Percentiles rank a stretch among this genome's conserved stretches.
Evolutionary conservation across 1,140 invertebrate genomes (phyloP).

Genomic region (Acromyrmex echinatior): DNA sequence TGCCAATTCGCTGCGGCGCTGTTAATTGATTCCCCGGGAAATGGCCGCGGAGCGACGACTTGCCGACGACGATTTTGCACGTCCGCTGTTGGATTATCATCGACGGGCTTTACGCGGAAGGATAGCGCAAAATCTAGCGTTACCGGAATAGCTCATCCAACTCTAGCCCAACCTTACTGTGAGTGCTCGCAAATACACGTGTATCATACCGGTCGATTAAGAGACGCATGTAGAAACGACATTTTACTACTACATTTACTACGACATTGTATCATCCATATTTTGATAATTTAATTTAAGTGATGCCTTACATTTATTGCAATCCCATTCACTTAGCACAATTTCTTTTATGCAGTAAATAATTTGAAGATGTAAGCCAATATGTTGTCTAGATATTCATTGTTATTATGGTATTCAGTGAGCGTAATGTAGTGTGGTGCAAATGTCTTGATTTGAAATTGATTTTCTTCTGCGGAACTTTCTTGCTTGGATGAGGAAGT

Average conservation of each 20-base stretch:
- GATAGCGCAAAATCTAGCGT: conserved; percentile 40
- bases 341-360: neutral
- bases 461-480: conserved; percentile 54
- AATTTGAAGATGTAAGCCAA: neutral
- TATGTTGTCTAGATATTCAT: neutral
- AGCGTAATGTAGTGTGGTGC: neutral
- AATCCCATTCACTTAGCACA: neutral
- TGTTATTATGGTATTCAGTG: conserved; percentile 10
- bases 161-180: neutral
- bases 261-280: neutral
- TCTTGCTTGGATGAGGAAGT: conserved; percentile 55
- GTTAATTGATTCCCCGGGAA: conserved; percentile 76
- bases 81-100: conserved; percentile 58
- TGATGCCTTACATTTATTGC: neutral
- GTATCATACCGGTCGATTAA: neutral
- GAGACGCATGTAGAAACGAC: neutral
- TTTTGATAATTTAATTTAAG: neutral
- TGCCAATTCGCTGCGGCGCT: conserved; percentile 74
- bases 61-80: conserved; percentile 64
- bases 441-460: conserved; percentile 50
- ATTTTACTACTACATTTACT: neutral
- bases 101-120: neutral
- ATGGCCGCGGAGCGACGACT: conserved; percentile 60
- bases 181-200: neutral
- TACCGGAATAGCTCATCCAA: conserved; percentile 11